Evolutionary conservation across 2,888 invertebrate genomes (phyloP), one percentile per base, ranked within the genome.

Genomic region (Drosophila setosimentum): DNA sequence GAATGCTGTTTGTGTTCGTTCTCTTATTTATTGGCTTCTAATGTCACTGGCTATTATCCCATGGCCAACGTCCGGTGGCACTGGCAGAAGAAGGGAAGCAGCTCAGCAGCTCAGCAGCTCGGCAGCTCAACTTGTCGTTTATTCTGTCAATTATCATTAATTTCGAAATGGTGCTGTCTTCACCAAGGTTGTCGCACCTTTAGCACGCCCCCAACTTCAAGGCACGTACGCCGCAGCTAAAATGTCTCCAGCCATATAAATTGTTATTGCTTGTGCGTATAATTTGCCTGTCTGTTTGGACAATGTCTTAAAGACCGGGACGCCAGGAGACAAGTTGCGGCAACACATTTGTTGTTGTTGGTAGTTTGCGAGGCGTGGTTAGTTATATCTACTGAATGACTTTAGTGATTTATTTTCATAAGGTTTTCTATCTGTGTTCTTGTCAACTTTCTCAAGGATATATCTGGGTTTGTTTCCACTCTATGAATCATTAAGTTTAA

Each of bases 121-220:
- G 30, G 72, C 78, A 84, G 86, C 87, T 90, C 87, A 91, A 90
- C 87, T 87, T 91, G 91, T 90, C 90, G 82, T 91, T 90, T 89
- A 82, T 83, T 87, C 80, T 91, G 90, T 91, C 90, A 90, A 90
- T 91, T 90, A 91, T 80, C 89, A 83, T 91, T 91, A 86, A 88
- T 89, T 86, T 84, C 76, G 75, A 80, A 87, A 89, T 73, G 82
- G 75, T 87, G 55, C 71, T 86, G 84, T 81, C 89, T 77, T 68
- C 72, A 55, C 71, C 65, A 76, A 73, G 74, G 76, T 73, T 82
- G 75, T 75, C 76, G 80, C 82, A 87, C 84, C 87, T 80, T 84
- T 72, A 66, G 69, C 68, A 63, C 42, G 62, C 62, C 53, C 24
- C 53, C 61, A 54, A 64, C 64, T 45, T 27, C 24, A 37, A 29